Conservation (phyloP, 2,797 vertebrate genomes). For the Syngnathus acus region DNA sequence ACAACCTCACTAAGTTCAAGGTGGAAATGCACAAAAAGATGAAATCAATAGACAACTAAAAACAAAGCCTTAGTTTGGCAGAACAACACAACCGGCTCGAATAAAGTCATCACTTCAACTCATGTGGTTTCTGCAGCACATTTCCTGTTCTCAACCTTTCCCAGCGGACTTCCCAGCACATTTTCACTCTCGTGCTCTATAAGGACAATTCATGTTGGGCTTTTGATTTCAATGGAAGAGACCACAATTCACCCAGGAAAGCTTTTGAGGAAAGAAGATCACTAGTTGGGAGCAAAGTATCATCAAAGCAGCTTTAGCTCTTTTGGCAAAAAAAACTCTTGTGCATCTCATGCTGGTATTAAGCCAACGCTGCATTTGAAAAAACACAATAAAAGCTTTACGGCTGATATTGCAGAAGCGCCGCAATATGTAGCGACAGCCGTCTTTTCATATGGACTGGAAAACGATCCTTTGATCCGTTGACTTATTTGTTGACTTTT, state of each 20-base stretch:
- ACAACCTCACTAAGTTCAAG: slow-evolving; percentile 8
- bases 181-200: background rate
- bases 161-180: too few relatives aligned
- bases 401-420: background rate
- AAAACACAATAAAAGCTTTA: background rate
- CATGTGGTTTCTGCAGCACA: too few relatives aligned
- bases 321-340: background rate
- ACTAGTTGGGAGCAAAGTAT: background rate
- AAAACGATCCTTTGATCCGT: background rate
- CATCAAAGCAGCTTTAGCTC: background rate
- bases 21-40: slow-evolving; percentile 3
- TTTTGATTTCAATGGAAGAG: background rate
- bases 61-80: background rate
- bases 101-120: too few relatives aligned
- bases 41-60: background rate
- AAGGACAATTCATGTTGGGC: background rate
- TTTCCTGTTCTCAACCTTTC: too few relatives aligned
- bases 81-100: background rate
- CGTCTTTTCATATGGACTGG: background rate
- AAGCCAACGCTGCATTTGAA: background rate
- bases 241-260: background rate
- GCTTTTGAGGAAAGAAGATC: background rate
- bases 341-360: background rate
- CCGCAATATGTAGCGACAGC: background rate
- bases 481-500: background rate